Evolutionary conservation across 2,888 invertebrate species (phyloP).

Genomic region (Geotrupes spiniger): DNA sequence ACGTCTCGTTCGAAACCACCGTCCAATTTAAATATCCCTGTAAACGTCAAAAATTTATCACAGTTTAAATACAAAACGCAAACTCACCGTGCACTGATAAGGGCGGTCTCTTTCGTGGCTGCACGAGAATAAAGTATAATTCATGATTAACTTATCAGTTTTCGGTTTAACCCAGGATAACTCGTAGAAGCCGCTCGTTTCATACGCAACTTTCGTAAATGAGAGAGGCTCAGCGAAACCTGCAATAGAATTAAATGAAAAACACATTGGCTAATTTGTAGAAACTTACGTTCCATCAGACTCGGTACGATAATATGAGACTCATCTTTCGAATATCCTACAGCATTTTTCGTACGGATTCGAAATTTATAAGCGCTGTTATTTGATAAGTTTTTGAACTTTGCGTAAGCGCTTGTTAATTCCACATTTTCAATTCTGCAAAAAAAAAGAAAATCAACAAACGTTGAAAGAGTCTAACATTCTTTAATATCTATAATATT

Average conservation of each 20-base stretch:
- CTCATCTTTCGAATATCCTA: conserved; percentile 57
- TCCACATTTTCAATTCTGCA: conserved; percentile 38
- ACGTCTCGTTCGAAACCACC: conserved; percentile 53
- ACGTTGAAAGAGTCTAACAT: too few relatives aligned
- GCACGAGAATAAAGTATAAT: conserved; percentile 80
- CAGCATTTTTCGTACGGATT: conserved; percentile 61
- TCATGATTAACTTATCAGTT: conserved; percentile 53
- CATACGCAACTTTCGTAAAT: conserved; percentile 55
- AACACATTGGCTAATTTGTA: not conserved
- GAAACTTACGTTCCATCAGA: conserved; percentile 52
- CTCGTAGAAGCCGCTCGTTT: conserved; percentile 68
- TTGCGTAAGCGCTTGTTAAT: conserved; percentile 60
- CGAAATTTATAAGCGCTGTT: conserved; percentile 53
- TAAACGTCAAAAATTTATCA: conserved; percentile 9
- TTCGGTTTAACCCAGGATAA: conserved; percentile 69
- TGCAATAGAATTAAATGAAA: conserved; percentile 15
- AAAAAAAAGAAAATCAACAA: too few relatives aligned
- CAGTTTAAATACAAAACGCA: conserved; percentile 10
- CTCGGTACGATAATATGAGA: conserved; percentile 63
- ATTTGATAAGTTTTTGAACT: conserved; percentile 53
- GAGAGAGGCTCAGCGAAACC: conserved; percentile 32
- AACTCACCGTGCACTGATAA: conserved; percentile 46
- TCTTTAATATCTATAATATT: too few relatives aligned
- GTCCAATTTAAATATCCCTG: conserved; percentile 63
- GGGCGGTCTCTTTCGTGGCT: conserved; percentile 41